These are phyloP conservation scores for Cebidichthys violaceus DNA, from an alignment of 2,113 vertebrate species.

Conservation along the genomic window DNA sequence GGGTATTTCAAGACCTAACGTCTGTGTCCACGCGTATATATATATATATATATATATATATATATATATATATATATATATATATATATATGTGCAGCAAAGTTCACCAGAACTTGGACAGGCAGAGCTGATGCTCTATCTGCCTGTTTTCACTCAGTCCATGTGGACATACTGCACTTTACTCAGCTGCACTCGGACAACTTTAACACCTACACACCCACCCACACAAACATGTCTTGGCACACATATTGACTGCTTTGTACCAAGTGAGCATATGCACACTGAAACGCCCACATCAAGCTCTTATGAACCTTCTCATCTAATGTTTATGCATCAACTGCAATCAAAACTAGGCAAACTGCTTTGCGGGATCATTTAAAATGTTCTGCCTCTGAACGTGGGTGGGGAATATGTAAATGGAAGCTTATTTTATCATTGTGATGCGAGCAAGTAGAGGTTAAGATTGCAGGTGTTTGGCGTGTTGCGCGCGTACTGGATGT, in stretches of 20 bases:
- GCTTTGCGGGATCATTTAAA: slow-evolving; percentile 52
- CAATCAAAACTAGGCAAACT: slow-evolving; percentile 59
- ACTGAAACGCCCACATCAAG: slow-evolving; percentile 68
- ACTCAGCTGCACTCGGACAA: slow-evolving; percentile 68
- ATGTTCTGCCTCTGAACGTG: slow-evolving; percentile 40
- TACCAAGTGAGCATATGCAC: slow-evolving; percentile 74
- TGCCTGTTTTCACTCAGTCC: slow-evolving; percentile 30
- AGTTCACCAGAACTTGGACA: slow-evolving; percentile 18
- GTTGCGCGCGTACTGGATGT: neutral
- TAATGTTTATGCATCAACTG: slow-evolving; percentile 80
- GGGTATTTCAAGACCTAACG: slow-evolving; percentile 19
- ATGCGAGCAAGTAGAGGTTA: slow-evolving; percentile 13
- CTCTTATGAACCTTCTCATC: slow-evolving; percentile 68
- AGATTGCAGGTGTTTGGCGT: neutral
- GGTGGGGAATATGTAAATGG: slow-evolving; percentile 51
- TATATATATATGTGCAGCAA: neutral
- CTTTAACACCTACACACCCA: slow-evolving; percentile 75
- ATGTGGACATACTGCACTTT: slow-evolving; percentile 52
- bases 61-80: no score
- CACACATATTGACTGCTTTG: slow-evolving; percentile 68
- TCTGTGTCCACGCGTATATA: slow-evolving; percentile 7
- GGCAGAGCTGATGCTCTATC: slow-evolving; percentile 35
- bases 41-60: no score
- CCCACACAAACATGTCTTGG: slow-evolving; percentile 80
- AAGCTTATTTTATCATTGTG: slow-evolving; percentile 36